These are phyloP conservation scores for Tetramorium parvispinum DNA, from an alignment of 1,140 invertebrate genomes.

Conservation along the genomic window DNA sequence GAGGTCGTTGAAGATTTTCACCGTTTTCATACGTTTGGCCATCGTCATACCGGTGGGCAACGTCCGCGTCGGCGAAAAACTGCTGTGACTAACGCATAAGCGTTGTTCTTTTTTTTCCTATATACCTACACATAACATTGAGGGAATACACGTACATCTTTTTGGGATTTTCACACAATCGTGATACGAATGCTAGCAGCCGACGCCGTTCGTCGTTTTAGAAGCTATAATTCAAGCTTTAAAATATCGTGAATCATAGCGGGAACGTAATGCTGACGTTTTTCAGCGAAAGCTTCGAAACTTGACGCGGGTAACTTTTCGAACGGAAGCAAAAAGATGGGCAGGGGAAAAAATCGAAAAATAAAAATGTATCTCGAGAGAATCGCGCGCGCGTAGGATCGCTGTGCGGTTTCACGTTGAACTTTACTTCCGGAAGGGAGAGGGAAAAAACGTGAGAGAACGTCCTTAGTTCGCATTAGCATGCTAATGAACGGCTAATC, in stretches of 20 bases:
- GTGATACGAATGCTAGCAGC: neutral
- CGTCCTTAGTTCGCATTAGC: slow-evolving; percentile 25
- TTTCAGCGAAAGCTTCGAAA: slow-evolving; percentile 1
- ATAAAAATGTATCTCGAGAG: slow-evolving; percentile 1
- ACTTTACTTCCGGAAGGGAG: neutral
- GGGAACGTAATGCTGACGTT: slow-evolving; percentile 3
- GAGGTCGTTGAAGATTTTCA: slow-evolving; percentile 23
- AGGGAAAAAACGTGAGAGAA: neutral
- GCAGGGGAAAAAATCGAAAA: neutral
- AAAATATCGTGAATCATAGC: slow-evolving; percentile 17
- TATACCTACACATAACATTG: neutral
- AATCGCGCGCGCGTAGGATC: neutral
- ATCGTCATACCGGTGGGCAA: neutral
- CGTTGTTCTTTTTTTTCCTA: neutral
- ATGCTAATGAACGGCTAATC: slow-evolving; percentile 39
- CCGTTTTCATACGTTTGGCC: neutral
- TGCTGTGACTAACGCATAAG: neutral
- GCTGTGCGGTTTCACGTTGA: slow-evolving; percentile 7
- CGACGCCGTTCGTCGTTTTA: neutral
- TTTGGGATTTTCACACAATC: neutral
- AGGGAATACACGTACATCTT: neutral
- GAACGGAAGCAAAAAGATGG: neutral
- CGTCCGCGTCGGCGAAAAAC: neutral
- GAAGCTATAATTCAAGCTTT: slow-evolving; percentile 34
- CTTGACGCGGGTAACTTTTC: neutral